Percentiles rank a stretch among this genome's conserved stretches.
phyloP scores from a whole-genome alignment of 1,140 invertebrate genomes.

The Calephelis nemesis region DNA sequence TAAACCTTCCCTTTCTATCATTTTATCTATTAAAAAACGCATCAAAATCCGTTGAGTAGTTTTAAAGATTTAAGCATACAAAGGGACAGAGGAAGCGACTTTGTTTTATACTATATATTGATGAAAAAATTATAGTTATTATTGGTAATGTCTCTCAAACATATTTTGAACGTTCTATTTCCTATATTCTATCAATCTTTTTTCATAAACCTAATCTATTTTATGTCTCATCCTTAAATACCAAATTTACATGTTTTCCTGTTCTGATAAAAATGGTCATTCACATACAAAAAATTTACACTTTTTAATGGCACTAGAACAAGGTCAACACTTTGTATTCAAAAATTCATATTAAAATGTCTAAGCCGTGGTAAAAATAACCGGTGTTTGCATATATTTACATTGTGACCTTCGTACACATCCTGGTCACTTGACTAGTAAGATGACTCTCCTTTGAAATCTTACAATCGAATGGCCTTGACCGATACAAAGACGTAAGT shows the following conservation, averaged over 20 bases:
- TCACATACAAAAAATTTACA: conserved; percentile 2
- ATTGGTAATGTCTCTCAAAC: too few relatives aligned
- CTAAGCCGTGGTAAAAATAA: not conserved
- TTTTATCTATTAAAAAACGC: too few relatives aligned
- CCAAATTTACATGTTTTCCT: conserved; percentile 9
- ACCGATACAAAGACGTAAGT: conserved; percentile 2
- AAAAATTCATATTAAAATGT: not conserved
- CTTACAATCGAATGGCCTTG: conserved; percentile 16
- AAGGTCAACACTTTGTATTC: conserved; percentile 11
- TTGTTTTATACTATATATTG: too few relatives aligned
- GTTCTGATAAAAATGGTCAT: conserved; percentile 9
- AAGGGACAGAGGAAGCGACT: too few relatives aligned
- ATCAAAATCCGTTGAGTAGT: too few relatives aligned
- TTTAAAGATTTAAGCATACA: too few relatives aligned
- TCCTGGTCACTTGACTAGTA: conserved; percentile 30
- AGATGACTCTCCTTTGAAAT: conserved; percentile 6
- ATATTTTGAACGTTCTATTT: too few relatives aligned
- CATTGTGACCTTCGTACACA: conserved; percentile 33
- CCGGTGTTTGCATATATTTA: not conserved
- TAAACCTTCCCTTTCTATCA: too few relatives aligned
- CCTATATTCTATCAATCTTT: not conserved
- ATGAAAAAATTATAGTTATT: too few relatives aligned
- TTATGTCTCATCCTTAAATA: not conserved
- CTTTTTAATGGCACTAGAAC: conserved; percentile 20
- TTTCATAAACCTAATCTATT: not conserved